Conservation (phyloP, 1,140 invertebrate genomes). For the Hylaeus volcanicus region DNA sequence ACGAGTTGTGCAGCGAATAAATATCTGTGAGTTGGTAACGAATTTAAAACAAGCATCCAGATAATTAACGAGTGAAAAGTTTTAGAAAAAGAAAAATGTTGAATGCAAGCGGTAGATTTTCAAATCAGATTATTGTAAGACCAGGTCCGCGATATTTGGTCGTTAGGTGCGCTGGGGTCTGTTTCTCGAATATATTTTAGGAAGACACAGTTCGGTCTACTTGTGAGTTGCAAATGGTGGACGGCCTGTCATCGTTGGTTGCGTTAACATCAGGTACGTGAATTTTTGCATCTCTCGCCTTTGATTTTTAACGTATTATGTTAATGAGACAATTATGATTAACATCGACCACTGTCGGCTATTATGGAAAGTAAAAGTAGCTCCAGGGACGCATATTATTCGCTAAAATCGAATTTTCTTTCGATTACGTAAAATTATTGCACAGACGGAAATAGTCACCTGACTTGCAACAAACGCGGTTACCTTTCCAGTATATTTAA, state of each 20-base stretch:
- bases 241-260: conserved; percentile 71
- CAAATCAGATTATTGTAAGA: conserved; percentile 18
- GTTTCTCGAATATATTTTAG: conserved; percentile 60
- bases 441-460: conserved; percentile 68
- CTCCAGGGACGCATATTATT: neutral
- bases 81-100: neutral
- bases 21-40: neutral
- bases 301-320: neutral
- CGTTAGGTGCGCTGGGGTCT: conserved; percentile 57
- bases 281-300: conserved; percentile 9
- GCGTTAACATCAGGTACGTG: conserved; percentile 77
- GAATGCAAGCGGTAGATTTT: neutral
- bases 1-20: neutral
- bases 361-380: neutral
- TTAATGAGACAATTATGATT: neutral
- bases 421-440: conserved; percentile 70
- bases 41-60: neutral
- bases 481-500: conserved; percentile 21
- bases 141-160: neutral
- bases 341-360: neutral
- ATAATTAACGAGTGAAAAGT: neutral
- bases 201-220: conserved; percentile 59
- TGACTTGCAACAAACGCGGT: conserved; percentile 36
- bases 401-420: neutral
- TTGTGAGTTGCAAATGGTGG: conserved; percentile 76